phyloP scores from a whole-genome alignment of 1,140 invertebrate species.

The Daktulosphaira vitifoliae region DNA sequence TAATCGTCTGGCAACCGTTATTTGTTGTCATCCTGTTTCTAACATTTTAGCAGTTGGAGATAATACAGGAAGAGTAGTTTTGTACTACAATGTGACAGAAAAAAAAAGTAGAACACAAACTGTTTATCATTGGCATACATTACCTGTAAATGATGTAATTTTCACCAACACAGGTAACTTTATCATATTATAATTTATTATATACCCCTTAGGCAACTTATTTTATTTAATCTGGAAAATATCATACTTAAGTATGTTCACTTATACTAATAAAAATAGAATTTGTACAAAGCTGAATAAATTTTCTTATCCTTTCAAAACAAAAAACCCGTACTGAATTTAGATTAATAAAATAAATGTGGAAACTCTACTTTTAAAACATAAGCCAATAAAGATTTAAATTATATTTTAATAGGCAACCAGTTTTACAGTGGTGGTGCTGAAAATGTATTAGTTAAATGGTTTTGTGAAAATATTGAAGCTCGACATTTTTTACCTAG shows the following conservation, averaged over 20 bases:
- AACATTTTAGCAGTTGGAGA: conserved; percentile 62
- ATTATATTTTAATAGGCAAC: conserved; percentile 47
- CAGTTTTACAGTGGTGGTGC: conserved; percentile 65
- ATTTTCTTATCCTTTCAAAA: too few species aligned
- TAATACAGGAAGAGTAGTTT: conserved; percentile 53
- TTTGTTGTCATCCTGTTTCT: conserved; percentile 60
- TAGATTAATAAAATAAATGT: too few species aligned
- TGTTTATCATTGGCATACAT: conserved; percentile 70
- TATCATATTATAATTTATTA: too few species aligned
- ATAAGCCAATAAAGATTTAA: too few species aligned
- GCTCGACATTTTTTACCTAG: conserved; percentile 61
- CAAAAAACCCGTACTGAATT: too few species aligned
- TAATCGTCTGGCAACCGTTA: conserved; percentile 52
- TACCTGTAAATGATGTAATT: conserved; percentile 57
- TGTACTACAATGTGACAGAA: conserved; percentile 47
- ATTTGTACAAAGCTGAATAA: too few species aligned
- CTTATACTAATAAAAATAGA: too few species aligned
- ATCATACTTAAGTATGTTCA: too few species aligned
- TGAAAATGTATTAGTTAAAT: conserved; percentile 73
- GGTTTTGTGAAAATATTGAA: conserved; percentile 52
- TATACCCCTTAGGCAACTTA: too few species aligned
- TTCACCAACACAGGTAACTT: conserved; percentile 58
- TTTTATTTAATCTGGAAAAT: too few species aligned
- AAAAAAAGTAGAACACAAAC: conserved; percentile 44
- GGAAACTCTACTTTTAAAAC: too few species aligned